Evolutionary conservation across 2,888 invertebrate species (phyloP).

Genomic region (Tromatobia lineatoria): DNA sequence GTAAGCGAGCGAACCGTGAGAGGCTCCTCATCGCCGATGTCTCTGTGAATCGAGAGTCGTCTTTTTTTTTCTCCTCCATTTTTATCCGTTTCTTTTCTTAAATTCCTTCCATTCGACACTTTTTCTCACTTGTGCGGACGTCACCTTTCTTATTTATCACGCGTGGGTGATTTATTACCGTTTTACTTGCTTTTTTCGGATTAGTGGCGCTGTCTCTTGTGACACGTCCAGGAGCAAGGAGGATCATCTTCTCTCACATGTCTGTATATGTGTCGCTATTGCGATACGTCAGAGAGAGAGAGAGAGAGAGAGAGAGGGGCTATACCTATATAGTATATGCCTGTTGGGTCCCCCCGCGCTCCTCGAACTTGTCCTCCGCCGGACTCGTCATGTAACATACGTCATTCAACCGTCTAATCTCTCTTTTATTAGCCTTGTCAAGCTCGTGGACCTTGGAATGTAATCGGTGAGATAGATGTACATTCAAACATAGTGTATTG

Average conservation of each 20-base stretch:
- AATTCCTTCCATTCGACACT: constrained; percentile 5
- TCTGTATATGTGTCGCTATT: constrained; percentile 21
- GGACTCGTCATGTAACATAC: constrained; percentile 66
- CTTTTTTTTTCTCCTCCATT: not conserved
- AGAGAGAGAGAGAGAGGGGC: too few relatives aligned
- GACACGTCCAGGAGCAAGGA: too few relatives aligned
- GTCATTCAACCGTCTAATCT: constrained; percentile 68
- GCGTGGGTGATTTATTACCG: too few relatives aligned
- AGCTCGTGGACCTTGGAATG: constrained; percentile 64
- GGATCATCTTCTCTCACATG: constrained; percentile 16
- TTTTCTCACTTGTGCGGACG: too few relatives aligned
- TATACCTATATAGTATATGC: constrained; percentile 19
- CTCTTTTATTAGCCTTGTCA: constrained; percentile 69
- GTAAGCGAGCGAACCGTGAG: too few relatives aligned
- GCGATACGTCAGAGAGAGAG: constrained; percentile 50
- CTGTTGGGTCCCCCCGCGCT: constrained; percentile 4
- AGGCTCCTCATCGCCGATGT: too few relatives aligned
- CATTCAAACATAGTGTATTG: constrained; percentile 28
- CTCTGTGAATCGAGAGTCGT: too few relatives aligned
- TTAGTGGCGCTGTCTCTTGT: too few relatives aligned
- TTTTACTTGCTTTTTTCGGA: too few relatives aligned
- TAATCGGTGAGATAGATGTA: constrained; percentile 48
- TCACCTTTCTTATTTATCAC: too few relatives aligned
- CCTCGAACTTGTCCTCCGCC: constrained; percentile 28
- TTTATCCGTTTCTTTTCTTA: not conserved